Evolutionary conservation across 2,888 invertebrate genomes (phyloP), one percentile per base, ranked within the genome.

Genomic region (Plebejus argus): DNA sequence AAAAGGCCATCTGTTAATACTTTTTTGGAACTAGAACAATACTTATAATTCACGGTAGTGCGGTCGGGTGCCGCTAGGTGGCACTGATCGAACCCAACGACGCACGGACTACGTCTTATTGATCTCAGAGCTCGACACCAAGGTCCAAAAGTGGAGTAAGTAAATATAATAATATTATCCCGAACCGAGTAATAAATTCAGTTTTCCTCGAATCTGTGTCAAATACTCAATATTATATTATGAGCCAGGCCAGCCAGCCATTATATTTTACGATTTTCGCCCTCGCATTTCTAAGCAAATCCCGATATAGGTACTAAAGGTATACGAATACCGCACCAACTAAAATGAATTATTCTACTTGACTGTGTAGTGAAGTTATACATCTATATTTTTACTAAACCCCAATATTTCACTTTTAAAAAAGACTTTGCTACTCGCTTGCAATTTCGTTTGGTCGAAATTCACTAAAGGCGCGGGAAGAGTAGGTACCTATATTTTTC

Each of bases 171-270:
- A n/a, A n/a, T n/a, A n/a, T n/a, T 77, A 72, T 72, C 39, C 58
- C 72, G 71, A 72, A 28, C 71, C 58, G 23, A 56, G 58, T 77
- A 74, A 77, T 77, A 74, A 74, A 74, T 77, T 77, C 23, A 39
- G 71, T 58, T 77, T 77, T 72, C 77, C 58, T 72, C 45, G 72
- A 77, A 72, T 77, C 58, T 77, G 71, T 72, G 77, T 77, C 77
- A 77, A 77, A 71, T 77, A 77, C 35, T 56, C 56, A 33, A 71
- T 77, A n/a, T n/a, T n/a, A n/a, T n/a, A n/a, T 72, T 39, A 72
- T 33, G 49, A 74, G 23, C 28, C 53, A 28, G 18, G 39, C n/a
- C n/a, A n/a, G n/a, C n/a, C n/a, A n/a, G n/a, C n/a, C n/a, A 66
- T 39, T 71, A 71, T 71, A 71, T 71, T 71, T 39, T n/a, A 71